Conservation (phyloP, 2,797 vertebrate species). For the Orientallactaga sibirica region DNA sequence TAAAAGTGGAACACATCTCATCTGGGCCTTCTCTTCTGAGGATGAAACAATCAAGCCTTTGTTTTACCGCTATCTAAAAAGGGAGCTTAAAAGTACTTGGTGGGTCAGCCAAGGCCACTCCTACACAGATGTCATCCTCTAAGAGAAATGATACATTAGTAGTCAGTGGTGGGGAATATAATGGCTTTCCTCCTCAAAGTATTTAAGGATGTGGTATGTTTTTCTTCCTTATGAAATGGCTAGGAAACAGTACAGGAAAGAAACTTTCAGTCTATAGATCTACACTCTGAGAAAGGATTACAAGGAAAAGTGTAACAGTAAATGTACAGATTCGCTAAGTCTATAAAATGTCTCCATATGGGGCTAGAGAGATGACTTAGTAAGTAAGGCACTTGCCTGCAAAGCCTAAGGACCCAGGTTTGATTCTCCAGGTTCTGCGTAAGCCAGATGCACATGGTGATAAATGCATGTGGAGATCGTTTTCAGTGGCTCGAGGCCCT, state of each 20-base stretch:
- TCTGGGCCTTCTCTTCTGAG: conserved; percentile 82
- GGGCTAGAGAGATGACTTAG: too few species aligned
- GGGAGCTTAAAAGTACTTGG: not conserved
- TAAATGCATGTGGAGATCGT: too few species aligned
- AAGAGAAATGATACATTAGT: not conserved
- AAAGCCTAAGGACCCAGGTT: too few species aligned
- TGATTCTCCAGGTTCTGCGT: too few species aligned
- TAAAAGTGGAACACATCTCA: conserved; percentile 86
- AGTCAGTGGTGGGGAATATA: not conserved
- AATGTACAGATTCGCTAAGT: not conserved
- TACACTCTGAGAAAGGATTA: not conserved
- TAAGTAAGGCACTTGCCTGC: too few species aligned
- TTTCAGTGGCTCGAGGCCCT: too few species aligned
- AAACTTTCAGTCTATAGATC: not conserved
- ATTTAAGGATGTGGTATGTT: not conserved
- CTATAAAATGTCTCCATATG: not conserved
- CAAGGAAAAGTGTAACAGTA: not conserved
- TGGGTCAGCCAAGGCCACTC: not conserved
- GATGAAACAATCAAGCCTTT: conserved; percentile 84
- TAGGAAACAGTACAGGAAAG: not conserved
- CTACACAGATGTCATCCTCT: not conserved
- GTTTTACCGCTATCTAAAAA: conserved; percentile 70
- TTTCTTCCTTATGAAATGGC: not conserved
- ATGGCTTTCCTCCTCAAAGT: not conserved
- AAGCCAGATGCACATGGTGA: too few species aligned